Evolutionary conservation across 2,113 vertebrate genomes (phyloP).

Genomic region (Holacanthus passer): DNA sequence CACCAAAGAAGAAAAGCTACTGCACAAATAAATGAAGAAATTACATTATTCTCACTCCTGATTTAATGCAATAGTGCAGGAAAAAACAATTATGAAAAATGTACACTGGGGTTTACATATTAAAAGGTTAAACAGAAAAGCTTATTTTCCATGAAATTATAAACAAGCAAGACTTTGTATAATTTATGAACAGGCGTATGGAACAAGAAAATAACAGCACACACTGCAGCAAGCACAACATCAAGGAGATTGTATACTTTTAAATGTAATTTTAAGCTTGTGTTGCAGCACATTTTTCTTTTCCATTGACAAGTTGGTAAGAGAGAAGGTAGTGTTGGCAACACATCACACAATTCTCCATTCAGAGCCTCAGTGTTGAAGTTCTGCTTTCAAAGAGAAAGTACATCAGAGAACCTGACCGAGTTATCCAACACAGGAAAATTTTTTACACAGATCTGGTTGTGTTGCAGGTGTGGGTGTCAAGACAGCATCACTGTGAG

Average conservation of each 20-base stretch:
- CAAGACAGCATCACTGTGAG: conserved; percentile 6
- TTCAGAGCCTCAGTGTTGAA: conserved; percentile 34
- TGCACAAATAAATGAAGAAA: conserved; percentile 5
- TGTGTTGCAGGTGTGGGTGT: conserved; percentile 21
- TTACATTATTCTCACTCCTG: not conserved
- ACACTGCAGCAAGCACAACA: not conserved
- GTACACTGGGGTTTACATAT: not conserved
- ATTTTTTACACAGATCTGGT: not conserved
- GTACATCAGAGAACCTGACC: conserved; percentile 48
- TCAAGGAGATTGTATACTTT: conserved; percentile 3
- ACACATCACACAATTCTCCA: conserved; percentile 40
- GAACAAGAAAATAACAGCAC: not conserved
- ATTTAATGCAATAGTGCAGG: not conserved
- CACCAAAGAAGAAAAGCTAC: conserved; percentile 18
- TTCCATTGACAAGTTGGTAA: conserved; percentile 14
- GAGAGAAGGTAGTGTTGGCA: conserved; percentile 31
- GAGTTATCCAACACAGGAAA: conserved; percentile 12
- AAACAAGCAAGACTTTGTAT: conserved; percentile 1
- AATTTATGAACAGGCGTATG: not conserved
- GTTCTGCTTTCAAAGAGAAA: conserved; percentile 51
- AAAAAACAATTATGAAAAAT: not conserved
- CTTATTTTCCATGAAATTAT: conserved; percentile 7
- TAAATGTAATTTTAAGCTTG: not conserved
- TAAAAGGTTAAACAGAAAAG: not conserved
- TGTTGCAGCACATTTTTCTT: conserved; percentile 8